A percentile compares a stretch with the other conserved stretches of the same genome.
phyloP scores from a whole-genome alignment of 2,797 vertebrate genomes.

The Eulemur mongoz region DNA sequence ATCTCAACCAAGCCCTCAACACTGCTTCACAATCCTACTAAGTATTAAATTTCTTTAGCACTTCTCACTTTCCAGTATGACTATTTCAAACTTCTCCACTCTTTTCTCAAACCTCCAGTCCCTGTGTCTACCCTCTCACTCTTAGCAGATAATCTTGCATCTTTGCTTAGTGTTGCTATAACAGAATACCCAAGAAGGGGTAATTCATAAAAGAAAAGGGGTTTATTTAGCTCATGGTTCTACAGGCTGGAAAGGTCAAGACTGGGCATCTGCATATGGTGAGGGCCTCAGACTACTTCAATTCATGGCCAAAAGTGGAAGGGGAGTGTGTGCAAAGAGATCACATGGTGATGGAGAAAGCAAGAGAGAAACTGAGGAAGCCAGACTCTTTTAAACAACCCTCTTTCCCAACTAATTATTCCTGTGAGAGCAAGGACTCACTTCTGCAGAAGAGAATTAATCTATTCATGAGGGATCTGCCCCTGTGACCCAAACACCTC shows the following conservation, averaged over 20 bases:
- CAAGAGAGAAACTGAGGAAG: neutral
- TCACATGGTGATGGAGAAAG: neutral
- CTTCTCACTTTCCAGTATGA: neutral
- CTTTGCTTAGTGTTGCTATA: neutral
- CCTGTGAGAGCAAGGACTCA: neutral
- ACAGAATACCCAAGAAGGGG: neutral
- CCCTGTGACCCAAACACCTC: neutral
- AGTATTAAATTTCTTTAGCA: neutral
- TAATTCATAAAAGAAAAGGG: neutral
- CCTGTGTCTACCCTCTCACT: neutral
- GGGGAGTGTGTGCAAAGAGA: neutral
- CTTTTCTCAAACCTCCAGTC: neutral
- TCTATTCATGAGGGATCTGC: neutral
- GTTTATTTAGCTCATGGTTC: neutral
- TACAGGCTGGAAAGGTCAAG: neutral
- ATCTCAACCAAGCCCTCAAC: neutral
- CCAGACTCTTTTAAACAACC: neutral
- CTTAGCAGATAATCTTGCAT: neutral
- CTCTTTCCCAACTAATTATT: neutral
- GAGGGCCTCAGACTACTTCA: neutral
- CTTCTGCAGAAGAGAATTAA: neutral
- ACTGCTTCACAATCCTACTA: neutral
- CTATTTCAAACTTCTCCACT: conserved; percentile 36
- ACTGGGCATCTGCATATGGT: neutral
- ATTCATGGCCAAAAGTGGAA: neutral